phyloP scores from a whole-genome alignment of 1,140 invertebrate species.

The Drosophila kurseongensis region DNA sequence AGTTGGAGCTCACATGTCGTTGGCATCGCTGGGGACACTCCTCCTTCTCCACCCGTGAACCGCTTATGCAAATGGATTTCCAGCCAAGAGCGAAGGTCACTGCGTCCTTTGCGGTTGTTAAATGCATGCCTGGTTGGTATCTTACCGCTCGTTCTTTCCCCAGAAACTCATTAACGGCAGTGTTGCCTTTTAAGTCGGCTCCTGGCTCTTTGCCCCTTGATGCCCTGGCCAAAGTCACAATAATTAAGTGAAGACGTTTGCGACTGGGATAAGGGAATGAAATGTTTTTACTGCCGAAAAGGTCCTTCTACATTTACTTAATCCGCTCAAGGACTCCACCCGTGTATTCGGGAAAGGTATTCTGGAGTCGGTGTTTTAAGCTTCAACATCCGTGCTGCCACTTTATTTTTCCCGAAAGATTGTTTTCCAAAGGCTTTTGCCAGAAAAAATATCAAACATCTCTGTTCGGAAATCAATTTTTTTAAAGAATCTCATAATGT shows the following conservation, averaged over 20 bases:
- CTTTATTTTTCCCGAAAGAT: too few species aligned
- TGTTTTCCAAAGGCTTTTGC: too few species aligned
- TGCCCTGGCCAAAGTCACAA: slow-evolving; percentile 24
- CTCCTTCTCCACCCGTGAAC: not conserved
- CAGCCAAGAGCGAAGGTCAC: slow-evolving; percentile 78
- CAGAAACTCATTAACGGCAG: slow-evolving; percentile 73
- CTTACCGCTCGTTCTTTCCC: slow-evolving; percentile 9
- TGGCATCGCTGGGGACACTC: slow-evolving; percentile 4
- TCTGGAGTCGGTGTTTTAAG: slow-evolving; percentile 8
- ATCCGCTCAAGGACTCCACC: slow-evolving; percentile 13
- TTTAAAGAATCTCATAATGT: too few species aligned
- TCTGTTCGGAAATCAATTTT: too few species aligned
- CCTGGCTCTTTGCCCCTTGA: slow-evolving; percentile 6
- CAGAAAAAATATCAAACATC: too few species aligned
- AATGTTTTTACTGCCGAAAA: slow-evolving; percentile 12
- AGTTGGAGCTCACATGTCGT: slow-evolving; percentile 33
- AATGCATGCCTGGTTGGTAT: slow-evolving; percentile 52
- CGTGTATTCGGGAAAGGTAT: slow-evolving; percentile 12
- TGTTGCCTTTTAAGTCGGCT: slow-evolving; percentile 64
- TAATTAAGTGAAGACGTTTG: slow-evolving; percentile 44
- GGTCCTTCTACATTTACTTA: slow-evolving; percentile 17
- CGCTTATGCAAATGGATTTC: slow-evolving; percentile 78
- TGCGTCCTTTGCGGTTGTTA: slow-evolving; percentile 61
- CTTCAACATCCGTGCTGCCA: too few species aligned
- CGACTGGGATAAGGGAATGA: slow-evolving; percentile 13